Percentiles rank a stretch among this genome's conserved stretches.
Evolutionary conservation across 2,888 invertebrate species (phyloP).

Genomic region (Mimachlamys varia): DNA sequence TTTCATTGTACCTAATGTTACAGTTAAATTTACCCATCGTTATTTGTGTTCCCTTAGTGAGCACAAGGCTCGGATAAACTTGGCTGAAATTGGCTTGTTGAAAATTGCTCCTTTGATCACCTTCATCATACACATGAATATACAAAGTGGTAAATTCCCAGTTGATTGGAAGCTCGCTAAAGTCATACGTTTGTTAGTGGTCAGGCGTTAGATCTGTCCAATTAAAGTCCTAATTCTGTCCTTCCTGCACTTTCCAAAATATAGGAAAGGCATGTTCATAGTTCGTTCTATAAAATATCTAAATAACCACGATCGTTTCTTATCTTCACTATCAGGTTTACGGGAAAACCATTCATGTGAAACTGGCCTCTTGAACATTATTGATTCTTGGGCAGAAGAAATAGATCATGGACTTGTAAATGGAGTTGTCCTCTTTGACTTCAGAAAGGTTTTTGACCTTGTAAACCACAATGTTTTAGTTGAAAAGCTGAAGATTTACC

Average conservation of each 20-base stretch:
- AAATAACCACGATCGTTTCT: neutral
- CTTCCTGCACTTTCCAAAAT: neutral
- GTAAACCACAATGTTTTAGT: neutral
- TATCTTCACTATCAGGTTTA: constrained; percentile 11
- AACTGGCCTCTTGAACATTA: constrained; percentile 24
- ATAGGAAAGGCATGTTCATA: neutral
- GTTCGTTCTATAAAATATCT: neutral
- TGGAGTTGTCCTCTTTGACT: constrained; percentile 15
- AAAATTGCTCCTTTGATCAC: constrained; percentile 19
- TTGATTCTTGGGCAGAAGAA: neutral
- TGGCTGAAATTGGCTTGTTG: neutral
- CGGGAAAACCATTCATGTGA: constrained; percentile 35
- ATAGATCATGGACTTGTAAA: neutral
- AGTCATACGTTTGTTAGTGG: constrained; percentile 19
- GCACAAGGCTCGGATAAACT: too few species aligned
- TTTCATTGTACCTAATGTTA: constrained; percentile 29
- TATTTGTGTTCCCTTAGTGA: neutral
- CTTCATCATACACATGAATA: neutral
- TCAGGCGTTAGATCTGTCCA: neutral
- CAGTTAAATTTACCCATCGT: neutral
- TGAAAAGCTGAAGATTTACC: neutral
- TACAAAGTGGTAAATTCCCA: constrained; percentile 3
- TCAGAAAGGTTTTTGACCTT: neutral
- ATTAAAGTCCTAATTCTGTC: constrained; percentile 1
- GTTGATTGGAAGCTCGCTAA: too few species aligned